Percentiles rank a stretch among this genome's conserved stretches.
Conservation (phyloP, 2,888 invertebrate genomes). For the Leptinotarsa haldemani region DNA sequence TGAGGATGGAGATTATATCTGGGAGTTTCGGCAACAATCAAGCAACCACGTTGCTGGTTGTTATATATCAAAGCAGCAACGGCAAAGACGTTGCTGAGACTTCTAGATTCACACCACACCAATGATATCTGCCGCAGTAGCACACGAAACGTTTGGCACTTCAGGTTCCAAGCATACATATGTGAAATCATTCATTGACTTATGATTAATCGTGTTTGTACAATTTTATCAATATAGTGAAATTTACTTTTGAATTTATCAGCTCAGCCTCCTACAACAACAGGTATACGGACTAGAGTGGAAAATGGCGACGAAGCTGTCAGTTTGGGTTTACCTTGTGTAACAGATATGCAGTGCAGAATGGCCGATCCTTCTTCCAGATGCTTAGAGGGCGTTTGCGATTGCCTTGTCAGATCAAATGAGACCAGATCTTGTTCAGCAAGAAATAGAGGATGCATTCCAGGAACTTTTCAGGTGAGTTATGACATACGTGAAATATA, state of each 20-base stretch:
- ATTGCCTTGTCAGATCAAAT: slow-evolving; percentile 75
- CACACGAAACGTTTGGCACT: too few species aligned
- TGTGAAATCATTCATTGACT: too few species aligned
- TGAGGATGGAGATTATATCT: too few species aligned
- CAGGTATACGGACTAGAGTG: slow-evolving; percentile 60
- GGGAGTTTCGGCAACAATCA: too few species aligned
- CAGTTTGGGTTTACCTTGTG: slow-evolving; percentile 82
- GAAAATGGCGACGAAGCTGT: slow-evolving; percentile 70
- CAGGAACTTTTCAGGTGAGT: slow-evolving; percentile 84
- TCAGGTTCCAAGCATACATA: too few species aligned
- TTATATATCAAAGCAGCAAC: too few species aligned
- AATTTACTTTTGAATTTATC: slow-evolving; percentile 3
- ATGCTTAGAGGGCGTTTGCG: slow-evolving; percentile 82
- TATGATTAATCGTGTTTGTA: too few species aligned
- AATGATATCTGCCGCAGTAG: too few species aligned
- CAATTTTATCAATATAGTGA: too few species aligned
- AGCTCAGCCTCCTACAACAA: slow-evolving; percentile 56
- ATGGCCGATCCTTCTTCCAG: slow-evolving; percentile 81
- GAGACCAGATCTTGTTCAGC: slow-evolving; percentile 77
- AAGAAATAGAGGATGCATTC: slow-evolving; percentile 80
- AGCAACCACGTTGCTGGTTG: too few species aligned
- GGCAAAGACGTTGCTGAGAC: too few species aligned
- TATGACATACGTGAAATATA: neutral
- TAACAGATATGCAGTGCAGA: slow-evolving; percentile 82
- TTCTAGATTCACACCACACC: too few species aligned